Evolutionary conservation across 2,888 invertebrate genomes (phyloP).

Genomic region (Leistus spinibarbis): DNA sequence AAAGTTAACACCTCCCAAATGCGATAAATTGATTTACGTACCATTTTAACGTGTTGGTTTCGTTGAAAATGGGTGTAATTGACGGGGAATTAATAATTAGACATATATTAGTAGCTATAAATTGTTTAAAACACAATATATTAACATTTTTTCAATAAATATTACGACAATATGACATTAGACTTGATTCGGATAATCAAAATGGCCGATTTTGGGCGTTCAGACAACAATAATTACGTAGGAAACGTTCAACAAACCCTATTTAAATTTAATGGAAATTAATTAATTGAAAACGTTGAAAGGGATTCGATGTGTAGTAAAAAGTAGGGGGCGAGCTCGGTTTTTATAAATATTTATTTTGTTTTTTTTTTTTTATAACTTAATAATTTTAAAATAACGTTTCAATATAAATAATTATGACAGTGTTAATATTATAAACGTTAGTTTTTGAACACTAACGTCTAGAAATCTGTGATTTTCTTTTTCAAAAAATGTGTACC

Average conservation of each 20-base stretch:
- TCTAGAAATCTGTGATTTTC: conserved; percentile 36
- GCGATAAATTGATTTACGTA: conserved; percentile 11
- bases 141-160: conserved; percentile 21
- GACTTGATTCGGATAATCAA: conserved; percentile 13
- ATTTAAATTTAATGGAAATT: neutral
- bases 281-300: neutral
- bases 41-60: conserved; percentile 25
- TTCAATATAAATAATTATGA: conserved; percentile 54
- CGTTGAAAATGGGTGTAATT: conserved; percentile 1
- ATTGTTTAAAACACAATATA: conserved; percentile 23
- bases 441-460: conserved; percentile 37
- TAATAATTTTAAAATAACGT: conserved; percentile 56
- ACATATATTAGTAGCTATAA: conserved; percentile 24
- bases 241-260: conserved; percentile 1
- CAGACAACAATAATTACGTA: conserved; percentile 17
- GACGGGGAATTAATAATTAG: conserved; percentile 14
- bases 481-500: conserved; percentile 38
- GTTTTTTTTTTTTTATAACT: conserved; percentile 52
- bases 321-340: conserved; percentile 4
- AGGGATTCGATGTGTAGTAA: neutral
- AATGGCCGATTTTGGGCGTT: conserved; percentile 24
- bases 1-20: conserved; percentile 32
- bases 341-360: conserved; percentile 55
- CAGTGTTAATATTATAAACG: conserved; percentile 45
- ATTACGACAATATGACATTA: conserved; percentile 18